These are phyloP conservation scores for Ammodytes marinus DNA, from an alignment of 2,113 vertebrate genomes.

Conservation along the genomic window DNA sequence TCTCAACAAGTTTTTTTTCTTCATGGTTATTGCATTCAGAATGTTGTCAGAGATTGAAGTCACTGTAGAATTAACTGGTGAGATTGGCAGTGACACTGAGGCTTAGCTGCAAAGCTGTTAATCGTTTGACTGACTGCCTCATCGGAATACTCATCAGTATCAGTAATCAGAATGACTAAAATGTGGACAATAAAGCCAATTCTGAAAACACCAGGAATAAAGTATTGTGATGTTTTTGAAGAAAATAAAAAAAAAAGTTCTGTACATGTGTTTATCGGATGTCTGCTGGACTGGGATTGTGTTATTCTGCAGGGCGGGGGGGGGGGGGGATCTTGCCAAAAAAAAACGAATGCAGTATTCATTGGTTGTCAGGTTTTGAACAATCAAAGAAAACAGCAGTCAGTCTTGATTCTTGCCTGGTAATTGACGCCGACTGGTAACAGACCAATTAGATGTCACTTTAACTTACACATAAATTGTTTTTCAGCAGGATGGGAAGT, in stretches of 20 bases:
- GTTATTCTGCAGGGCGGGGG: too few relatives aligned
- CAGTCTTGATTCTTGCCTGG: constrained; percentile 13
- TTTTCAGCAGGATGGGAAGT: constrained; percentile 40
- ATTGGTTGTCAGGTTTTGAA: not conserved
- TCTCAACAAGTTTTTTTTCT: not conserved
- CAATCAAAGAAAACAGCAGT: constrained; percentile 20
- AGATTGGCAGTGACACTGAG: not conserved
- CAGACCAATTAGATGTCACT: constrained; percentile 35
- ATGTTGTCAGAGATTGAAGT: not conserved
- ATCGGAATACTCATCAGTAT: not conserved
- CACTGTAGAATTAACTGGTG: not conserved
- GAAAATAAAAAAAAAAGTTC: not conserved
- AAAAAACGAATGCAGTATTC: not conserved
- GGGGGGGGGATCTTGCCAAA: not conserved
- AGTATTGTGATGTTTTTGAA: not conserved
- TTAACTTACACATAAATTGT: constrained; percentile 38
- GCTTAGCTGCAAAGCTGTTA: not conserved
- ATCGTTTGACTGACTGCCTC: not conserved
- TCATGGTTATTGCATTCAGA: not conserved
- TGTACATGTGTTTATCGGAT: not conserved
- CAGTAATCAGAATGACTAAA: not conserved
- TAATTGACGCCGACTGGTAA: constrained; percentile 31
- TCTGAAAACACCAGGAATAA: constrained; percentile 2
- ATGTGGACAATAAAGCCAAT: constrained; percentile 1
- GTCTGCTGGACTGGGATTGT: not conserved